Evolutionary conservation across 2,888 invertebrate species (phyloP).

Genomic region (Scaptomyza parva): DNA sequence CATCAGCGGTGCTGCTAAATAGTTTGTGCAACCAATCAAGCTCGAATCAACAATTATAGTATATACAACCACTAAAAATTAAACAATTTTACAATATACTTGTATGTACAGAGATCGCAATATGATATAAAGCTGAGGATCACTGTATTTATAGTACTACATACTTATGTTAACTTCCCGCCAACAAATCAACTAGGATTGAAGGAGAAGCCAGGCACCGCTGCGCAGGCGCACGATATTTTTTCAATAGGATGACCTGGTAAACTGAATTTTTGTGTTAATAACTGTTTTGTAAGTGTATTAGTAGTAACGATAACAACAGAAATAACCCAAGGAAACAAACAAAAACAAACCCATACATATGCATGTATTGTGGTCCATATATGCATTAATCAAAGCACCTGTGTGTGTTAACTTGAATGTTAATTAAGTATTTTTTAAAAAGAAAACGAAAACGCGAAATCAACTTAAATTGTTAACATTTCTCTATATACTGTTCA

Average conservation of each 20-base stretch:
- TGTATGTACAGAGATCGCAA: not conserved
- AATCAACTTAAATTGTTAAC: conserved; percentile 31
- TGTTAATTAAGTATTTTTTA: conserved; percentile 41
- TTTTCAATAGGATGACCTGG: conserved; percentile 54
- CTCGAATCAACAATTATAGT: conserved; percentile 69
- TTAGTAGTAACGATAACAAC: conserved; percentile 26
- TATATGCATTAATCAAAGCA: conserved; percentile 24
- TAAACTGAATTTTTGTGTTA: conserved; percentile 60
- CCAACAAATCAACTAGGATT: conserved; percentile 40
- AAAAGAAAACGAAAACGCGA: conserved; percentile 41
- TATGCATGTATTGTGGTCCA: conserved; percentile 16
- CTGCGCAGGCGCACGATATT: conserved; percentile 76
- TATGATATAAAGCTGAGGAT: not conserved
- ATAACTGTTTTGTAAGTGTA: conserved; percentile 64
- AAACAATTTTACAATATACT: conserved; percentile 40
- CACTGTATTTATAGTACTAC: conserved; percentile 28
- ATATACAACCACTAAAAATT: conserved; percentile 39
- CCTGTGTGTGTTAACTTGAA: conserved; percentile 48
- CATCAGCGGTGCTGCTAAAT: conserved; percentile 52
- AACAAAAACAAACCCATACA: not conserved
- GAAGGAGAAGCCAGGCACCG: conserved; percentile 58
- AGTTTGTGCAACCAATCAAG: conserved; percentile 53
- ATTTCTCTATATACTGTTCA: conserved; percentile 19
- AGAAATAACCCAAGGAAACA: not conserved
- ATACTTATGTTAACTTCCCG: conserved; percentile 63